Percentiles rank a stretch among this genome's conserved stretches.
These are phyloP conservation scores for Hemiscyllium ocellatum DNA, from an alignment of 2,113 vertebrate genomes.

Conservation along the genomic window DNA sequence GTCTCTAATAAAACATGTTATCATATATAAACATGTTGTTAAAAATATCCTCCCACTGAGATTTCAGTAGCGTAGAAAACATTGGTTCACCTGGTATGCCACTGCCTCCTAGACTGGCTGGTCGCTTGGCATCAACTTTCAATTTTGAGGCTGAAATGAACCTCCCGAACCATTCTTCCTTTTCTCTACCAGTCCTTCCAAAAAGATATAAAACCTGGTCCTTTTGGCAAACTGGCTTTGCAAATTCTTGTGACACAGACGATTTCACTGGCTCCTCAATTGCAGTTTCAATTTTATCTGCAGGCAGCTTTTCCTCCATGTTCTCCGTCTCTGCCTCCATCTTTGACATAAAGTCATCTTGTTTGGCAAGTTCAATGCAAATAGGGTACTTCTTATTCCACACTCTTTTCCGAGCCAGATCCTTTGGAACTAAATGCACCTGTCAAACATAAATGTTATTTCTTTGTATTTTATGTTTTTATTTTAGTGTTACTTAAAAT, in stretches of 20 bases:
- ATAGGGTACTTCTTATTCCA: constrained; percentile 99
- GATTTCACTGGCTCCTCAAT: constrained; percentile 67
- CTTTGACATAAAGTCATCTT: constrained; percentile 96
- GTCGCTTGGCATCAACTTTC: constrained; percentile 69
- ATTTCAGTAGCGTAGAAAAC: constrained; percentile 15
- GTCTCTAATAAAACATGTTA: neutral
- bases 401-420: constrained; percentile 85
- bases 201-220: constrained; percentile 88
- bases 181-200: constrained; percentile 89
- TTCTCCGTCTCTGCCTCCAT: constrained; percentile 66
- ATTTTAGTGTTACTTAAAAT: neutral
- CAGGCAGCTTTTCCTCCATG: constrained; percentile 57
- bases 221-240: constrained; percentile 47
- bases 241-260: constrained; percentile 53
- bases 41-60: neutral
- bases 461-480: neutral
- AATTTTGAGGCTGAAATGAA: constrained; percentile 76
- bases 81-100: constrained; percentile 65
- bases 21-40: neutral
- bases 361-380: constrained; percentile 83
- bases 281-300: constrained; percentile 59
- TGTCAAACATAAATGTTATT: constrained; percentile 45
- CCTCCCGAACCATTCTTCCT: constrained; percentile 92
- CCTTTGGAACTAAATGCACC: constrained; percentile 87
- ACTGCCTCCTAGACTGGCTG: constrained; percentile 52